Evolutionary conservation across 2,113 vertebrate species (phyloP), one percentile per base, ranked within the genome.

Genomic region (Scophthalmus maximus): DNA sequence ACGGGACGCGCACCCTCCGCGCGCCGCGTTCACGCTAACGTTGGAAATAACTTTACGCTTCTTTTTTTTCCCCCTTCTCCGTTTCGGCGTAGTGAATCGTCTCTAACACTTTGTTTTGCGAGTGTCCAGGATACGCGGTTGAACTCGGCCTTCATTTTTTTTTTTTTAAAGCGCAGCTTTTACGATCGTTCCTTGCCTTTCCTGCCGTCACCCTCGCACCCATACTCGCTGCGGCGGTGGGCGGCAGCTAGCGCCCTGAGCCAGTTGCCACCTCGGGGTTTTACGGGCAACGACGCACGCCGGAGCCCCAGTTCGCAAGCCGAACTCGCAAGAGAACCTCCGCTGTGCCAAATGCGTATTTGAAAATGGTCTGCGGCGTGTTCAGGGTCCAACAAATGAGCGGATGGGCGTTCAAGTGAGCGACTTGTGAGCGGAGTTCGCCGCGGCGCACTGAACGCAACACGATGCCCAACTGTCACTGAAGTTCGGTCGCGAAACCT

Each of bases 401-500:
- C 18, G 6, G 20, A 1, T 0, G 0, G 27, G 10, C 4, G 10
- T 67, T 4, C 27, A 0, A 32, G 3, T 50, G 5, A 11, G 2
- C 1, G 4, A 22, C 10, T 47, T 7, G n/a, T 25, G 20, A 34
- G 57, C 25, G 69, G 59, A 57, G 56, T 36, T 59, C 20, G 32
- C 34, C 25, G 18, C 26, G 23, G 29, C 22, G 12, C 18, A 17
- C 36, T 20, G 27, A 26, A 27, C 18, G 11, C 25, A 29, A 65
- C 66, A 18, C 55, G 56, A 76, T 49, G 73, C 59, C 5, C 57
- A 58, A 56, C 49, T 82, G 78, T 79, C 69, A 84, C 42, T 27
- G 53, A 84, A 82, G 61, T 64, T 56, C 20, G 22, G 20, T 8
- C 32, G 7, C 4, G 9, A 38, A 38, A 5, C 17, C 42, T n/a